Base-by-base conservation (phyloP, 1,140 invertebrate genomes). In the Bombus terrestris region DNA sequence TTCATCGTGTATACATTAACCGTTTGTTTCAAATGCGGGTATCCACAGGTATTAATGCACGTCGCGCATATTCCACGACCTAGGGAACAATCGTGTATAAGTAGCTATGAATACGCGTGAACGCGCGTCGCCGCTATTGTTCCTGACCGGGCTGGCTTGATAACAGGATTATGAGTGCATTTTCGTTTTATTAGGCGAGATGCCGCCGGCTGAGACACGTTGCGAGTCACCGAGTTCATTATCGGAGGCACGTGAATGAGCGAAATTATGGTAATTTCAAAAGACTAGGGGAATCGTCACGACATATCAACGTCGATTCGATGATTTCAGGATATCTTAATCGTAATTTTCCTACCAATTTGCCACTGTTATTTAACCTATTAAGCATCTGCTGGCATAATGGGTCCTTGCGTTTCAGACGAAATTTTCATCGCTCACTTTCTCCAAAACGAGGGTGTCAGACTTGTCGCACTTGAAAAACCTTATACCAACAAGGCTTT, bases 1-100 rank as follows among this genome's bases (percentile, higher is more conserved):
- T 81, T 85, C 78, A 85, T 81, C 35, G 71, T n/a, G 79, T 85
- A 75, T 85, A 81, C 83, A 66, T 84, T 84, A 80, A 85, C 75
- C 57, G 84, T 81, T 81, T 81, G 79, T 73, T 81, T 74, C 77
- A 78, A 85, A 80, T 57, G 74, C 81, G 81, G 66, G 75, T 71
- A 71, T 79, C 68, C 53, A 73, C 69, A 78, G 68, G 77, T 68
- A 81, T 81, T 68, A 81, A 85, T 85, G 78, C 71, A 41, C 75
- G 41, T 18, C 25, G 39, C 35, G 81, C 81, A 59, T 39, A 41
- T 47, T 53, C 37, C 32, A 71, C 39, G n/a, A 53, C 39, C 37
- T 22, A 3, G 18, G 47, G 39, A 25, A 72, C 66, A 84, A 79
- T 84, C 76, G 76, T 6, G 35, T 15, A 57, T 47, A 41, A 78